Evolutionary conservation across 2,113 vertebrate genomes (phyloP), one percentile per base, ranked within the genome.

Genomic region (Silurus asotus): DNA sequence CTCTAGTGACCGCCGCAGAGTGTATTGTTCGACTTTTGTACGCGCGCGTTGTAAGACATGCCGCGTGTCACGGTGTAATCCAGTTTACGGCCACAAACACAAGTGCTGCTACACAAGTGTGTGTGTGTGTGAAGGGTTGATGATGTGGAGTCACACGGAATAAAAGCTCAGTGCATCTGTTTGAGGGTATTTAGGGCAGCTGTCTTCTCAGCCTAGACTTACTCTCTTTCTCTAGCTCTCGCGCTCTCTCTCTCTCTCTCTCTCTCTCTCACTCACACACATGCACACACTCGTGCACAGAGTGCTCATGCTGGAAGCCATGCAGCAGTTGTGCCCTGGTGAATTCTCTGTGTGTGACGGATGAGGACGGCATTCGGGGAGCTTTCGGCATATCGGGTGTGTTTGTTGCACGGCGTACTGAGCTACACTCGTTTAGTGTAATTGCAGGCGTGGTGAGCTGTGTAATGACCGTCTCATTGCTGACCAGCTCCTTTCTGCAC

Each of bases 371-470:
- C 56, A 37, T 61, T 61, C 13, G 25, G 37, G 37, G 37, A 49
- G 45, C 37, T 19, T 48, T 55, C 45, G 25, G 84, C 8, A 53
- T 58, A 59, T 45, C 61, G 45, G 23, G 69, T n/a, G 10, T 25
- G 23, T 72, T 61, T 81, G 70, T 8, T 37, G 77, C 65, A 80
- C 4, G 56, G 76, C 15, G 51, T 84, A 58, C 82, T 82, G 58
- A 79, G 59, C 53, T 4, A 5, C 19, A 25, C 65, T 82, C 70
- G 51, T 82, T 86, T 53, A 65, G 75, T 87, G 84, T 88, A 84
- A 89, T 90, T 87, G 84, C 23, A 25, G 28, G 69, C 59, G 64
- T 87, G 87, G 85, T 56, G 76, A 87, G 83, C 65, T 81, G 86
- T 87, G 79, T 85, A 87, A 85, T 69, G 28, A 69, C 25, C 51